Evolutionary conservation across 2,113 vertebrate genomes (phyloP).

Genomic region (Thunnus maccoyii): DNA sequence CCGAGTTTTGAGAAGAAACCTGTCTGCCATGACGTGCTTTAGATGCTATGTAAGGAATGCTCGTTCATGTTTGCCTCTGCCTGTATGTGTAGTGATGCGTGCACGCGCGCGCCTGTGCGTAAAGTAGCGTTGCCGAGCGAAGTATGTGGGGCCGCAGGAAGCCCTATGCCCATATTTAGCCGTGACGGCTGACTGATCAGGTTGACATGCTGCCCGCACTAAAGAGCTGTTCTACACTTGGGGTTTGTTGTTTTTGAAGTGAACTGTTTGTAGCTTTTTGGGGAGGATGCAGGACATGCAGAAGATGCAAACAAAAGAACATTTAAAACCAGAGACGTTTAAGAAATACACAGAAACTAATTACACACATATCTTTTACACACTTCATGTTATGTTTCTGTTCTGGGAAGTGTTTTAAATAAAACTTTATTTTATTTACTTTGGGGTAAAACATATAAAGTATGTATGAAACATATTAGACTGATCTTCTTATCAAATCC

Average conservation of each 20-base stretch:
- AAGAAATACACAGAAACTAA: neutral
- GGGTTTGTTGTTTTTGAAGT: neutral
- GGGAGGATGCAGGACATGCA: too few species aligned
- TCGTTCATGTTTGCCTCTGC: slow-evolving; percentile 28
- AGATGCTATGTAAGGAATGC: slow-evolving; percentile 73
- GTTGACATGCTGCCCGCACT: slow-evolving; percentile 36
- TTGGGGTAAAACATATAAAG: neutral
- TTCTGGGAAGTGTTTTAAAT: neutral
- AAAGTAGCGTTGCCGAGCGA: slow-evolving; percentile 26
- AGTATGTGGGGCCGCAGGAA: slow-evolving; percentile 68
- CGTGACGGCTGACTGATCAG: slow-evolving; percentile 38
- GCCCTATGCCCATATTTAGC: slow-evolving; percentile 67
- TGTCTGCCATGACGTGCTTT: slow-evolving; percentile 64
- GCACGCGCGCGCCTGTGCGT: slow-evolving; percentile 11
- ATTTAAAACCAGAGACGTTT: neutral
- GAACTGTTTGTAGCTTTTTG: neutral
- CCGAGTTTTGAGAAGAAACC: slow-evolving; percentile 49
- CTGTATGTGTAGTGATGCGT: neutral
- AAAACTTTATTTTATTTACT: neutral
- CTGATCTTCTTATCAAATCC: neutral
- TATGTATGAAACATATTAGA: neutral
- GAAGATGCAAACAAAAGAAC: neutral
- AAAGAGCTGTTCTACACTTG: neutral
- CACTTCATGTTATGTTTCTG: neutral
- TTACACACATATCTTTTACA: neutral